Evolutionary conservation across 2,888 invertebrate genomes (phyloP).

Genomic region (Smittia aterrima): DNA sequence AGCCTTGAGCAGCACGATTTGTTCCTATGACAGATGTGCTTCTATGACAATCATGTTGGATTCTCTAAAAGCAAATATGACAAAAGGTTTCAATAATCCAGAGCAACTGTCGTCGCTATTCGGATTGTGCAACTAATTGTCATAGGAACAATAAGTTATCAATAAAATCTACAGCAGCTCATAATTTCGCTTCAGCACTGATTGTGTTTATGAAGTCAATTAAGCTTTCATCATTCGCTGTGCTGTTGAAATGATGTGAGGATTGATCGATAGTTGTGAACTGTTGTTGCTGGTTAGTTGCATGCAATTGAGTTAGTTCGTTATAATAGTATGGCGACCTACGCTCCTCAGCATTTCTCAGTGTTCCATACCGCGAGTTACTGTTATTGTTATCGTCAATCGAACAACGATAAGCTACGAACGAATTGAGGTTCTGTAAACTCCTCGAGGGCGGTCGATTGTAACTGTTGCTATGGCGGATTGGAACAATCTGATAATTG

Average conservation of each 20-base stretch:
- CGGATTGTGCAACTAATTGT: too few relatives aligned
- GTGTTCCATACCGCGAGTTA: constrained; percentile 10
- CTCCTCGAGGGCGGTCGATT: constrained; percentile 22
- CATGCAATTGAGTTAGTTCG: constrained; percentile 37
- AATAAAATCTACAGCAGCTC: constrained; percentile 10
- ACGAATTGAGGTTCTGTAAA: constrained; percentile 33
- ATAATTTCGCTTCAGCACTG: neutral
- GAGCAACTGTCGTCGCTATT: too few relatives aligned
- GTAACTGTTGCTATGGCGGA: constrained; percentile 18
- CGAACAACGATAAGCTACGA: neutral
- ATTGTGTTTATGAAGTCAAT: constrained; percentile 35
- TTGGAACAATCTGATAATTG: constrained; percentile 39
- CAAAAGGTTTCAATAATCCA: too few relatives aligned
- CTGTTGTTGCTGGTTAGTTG: neutral
- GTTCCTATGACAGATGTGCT: too few relatives aligned
- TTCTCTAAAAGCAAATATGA: too few relatives aligned
- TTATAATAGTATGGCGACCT: constrained; percentile 36
- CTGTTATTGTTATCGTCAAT: constrained; percentile 31
- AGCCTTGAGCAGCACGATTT: too few relatives aligned
- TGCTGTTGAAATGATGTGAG: neutral
- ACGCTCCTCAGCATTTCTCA: constrained; percentile 25
- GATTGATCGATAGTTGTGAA: constrained; percentile 3
- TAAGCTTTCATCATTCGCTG: constrained; percentile 20
- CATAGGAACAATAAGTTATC: too few relatives aligned
- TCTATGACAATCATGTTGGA: too few relatives aligned